Evolutionary conservation across 2,888 invertebrate species (phyloP), one percentile per base, ranked within the genome.

Genomic region (Eupelmus urozonus): DNA sequence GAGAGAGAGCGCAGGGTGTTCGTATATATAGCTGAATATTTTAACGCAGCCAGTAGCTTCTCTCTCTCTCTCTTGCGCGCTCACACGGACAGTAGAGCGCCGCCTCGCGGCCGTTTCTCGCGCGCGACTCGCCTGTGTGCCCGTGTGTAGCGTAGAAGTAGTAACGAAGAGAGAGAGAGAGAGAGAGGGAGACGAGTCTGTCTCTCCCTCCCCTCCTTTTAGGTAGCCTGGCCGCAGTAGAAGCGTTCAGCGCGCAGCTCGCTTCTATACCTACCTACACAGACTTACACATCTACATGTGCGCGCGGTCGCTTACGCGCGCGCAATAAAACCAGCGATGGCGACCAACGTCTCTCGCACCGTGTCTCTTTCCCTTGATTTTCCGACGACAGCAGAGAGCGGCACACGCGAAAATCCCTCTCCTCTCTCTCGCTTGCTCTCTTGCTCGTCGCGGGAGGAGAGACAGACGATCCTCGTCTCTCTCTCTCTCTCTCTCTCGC

Each of bases 201-300:
- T 65, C 55, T 66, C 66, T 55, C 55, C 67, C 55, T 57, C 70
- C 55, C 70, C 49, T 45, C n/a, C 7, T 25, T 34, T 34, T 60
- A 3, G 25, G 4, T n/a, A 4, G 25, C 66, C 25, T 18, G 55
- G 34, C 45, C 55, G 57, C 57, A 65, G 59, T 45, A 74, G 59
- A 59, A 42, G 63, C 40, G 53, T 60, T 63, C 63, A 55, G 34
- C 53, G 27, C 60, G 23, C 29, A 7, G 49, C 23, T n/a, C 53
- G 23, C n/a, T n/a, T n/a, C n/a, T n/a, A n/a, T n/a, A n/a, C n/a
- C n/a, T n/a, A n/a, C n/a, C n/a, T n/a, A n/a, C n/a, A n/a, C n/a
- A n/a, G n/a, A n/a, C n/a, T n/a, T n/a, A n/a, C n/a, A n/a, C n/a
- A n/a, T n/a, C n/a, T n/a, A n/a, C n/a, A n/a, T n/a, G n/a, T n/a